Evolutionary conservation across 2,113 vertebrate species (phyloP), one percentile per base, ranked within the genome.

Genomic region (Uria lomvia): DNA sequence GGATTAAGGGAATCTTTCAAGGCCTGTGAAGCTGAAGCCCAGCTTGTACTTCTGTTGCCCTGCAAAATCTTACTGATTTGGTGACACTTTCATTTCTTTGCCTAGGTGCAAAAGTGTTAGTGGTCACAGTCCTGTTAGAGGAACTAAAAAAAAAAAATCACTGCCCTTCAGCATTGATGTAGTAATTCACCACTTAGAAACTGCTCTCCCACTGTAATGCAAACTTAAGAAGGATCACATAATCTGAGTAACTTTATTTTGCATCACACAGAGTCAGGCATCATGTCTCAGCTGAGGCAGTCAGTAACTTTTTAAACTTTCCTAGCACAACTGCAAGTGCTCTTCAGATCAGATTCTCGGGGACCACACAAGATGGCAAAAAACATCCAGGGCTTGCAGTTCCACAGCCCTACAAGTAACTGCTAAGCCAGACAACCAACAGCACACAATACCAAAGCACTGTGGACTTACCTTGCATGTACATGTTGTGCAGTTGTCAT

Each of bases 401-500:
- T 58, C 50, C 72, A 66, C 49, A 90, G 63, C 10, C 34, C 56
- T 70, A 53, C 15, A 65, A 86, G 65, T 60, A 66, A 60, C 14
- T 95, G 27, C 59, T 62, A 53, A 55, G 8, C 14, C 73, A 91
- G 66, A 49, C 34, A 93, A 63, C 14, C 24, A 72, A 12, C 30
- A 74, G 60, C 38, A 60, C 14, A 34, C 53, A 40, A 8, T 6
- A 82, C 16, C 45, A 58, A 87, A 50, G 47, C 45, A 30, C 42
- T 32, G 13, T 24, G 20, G 21, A 83, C 94, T 95, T 98, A 99
- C 99, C 99, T 97, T 98, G 97, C 99, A 99, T 45, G 97, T 98
- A 97, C 99, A 99, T 24, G 90, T 87, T 26, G 99, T 99, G 97
- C 99, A 99, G 98, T 99, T 99, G 94, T 99, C 99, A 6, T 99